These are phyloP conservation scores for Halisarca cf. caerulea DNA, from an alignment of 37 sponge, comb jelly and placozoan species.

Conservation along the genomic window DNA sequence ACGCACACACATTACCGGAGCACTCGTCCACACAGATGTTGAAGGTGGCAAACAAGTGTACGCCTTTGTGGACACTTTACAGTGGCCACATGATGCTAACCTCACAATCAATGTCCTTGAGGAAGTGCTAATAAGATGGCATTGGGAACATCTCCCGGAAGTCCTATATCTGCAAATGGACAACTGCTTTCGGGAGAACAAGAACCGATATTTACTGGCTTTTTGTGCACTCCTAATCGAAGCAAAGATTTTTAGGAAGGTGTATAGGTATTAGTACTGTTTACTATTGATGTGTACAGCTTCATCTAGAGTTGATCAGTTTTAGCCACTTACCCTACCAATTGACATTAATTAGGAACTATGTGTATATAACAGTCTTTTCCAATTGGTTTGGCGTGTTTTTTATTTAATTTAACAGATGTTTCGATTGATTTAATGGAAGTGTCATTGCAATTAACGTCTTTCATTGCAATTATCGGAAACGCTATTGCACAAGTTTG, in stretches of 20 bases:
- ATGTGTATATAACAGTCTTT: no score
- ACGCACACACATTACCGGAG: conserved; percentile 51
- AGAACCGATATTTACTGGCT: conserved; percentile 13
- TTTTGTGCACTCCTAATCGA: conserved; percentile 30
- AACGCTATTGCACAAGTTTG: no score
- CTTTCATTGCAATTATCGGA: no score
- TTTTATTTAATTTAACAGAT: no score
- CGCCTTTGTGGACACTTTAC: conserved; percentile 40
- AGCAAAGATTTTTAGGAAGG: conserved; percentile 19
- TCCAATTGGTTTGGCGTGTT: no score
- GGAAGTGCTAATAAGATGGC: not conserved
- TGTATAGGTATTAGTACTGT: not conserved
- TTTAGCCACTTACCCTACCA: no score
- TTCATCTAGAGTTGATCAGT: no score
- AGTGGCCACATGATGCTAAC: conserved; percentile 59
- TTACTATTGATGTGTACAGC: no score
- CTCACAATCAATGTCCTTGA: conserved; percentile 47
- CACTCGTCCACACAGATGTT: conserved; percentile 17
- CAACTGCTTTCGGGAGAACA: conserved; percentile 47
- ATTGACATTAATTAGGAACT: no score
- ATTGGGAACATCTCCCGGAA: not conserved
- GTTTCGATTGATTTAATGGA: no score
- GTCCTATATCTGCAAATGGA: conserved; percentile 27
- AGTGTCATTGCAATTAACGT: no score
- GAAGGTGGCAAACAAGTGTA: conserved; percentile 4